A percentile compares a stretch with the other conserved stretches of the same genome.
phyloP scores from a whole-genome alignment of 2,113 vertebrate genomes.

The Hippocampus comes region DNA sequence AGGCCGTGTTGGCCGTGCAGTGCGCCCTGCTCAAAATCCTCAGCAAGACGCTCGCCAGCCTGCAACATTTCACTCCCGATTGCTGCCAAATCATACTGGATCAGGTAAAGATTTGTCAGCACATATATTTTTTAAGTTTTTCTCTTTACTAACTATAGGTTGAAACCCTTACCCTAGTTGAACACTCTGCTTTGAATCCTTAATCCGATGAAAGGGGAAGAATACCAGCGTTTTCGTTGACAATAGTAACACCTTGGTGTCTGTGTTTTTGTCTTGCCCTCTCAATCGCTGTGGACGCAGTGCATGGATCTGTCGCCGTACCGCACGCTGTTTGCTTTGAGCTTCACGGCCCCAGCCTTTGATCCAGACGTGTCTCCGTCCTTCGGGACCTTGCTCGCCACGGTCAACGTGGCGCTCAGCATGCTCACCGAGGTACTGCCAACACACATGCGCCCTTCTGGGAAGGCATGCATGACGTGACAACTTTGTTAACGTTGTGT shows the following conservation, averaged over 20 bases:
- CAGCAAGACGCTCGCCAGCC: constrained; percentile 87
- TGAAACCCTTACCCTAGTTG: too few species aligned
- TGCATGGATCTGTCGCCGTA: constrained; percentile 94
- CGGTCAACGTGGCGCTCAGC: constrained; percentile 91
- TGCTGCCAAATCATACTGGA: constrained; percentile 96
- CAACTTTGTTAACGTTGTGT: not conserved
- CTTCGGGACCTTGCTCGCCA: constrained; percentile 92
- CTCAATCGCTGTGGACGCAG: constrained; percentile 53
- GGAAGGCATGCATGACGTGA: not conserved
- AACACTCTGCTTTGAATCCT: too few species aligned
- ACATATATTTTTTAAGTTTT: too few species aligned
- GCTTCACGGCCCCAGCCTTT: constrained; percentile 91
- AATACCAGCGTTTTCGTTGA: too few species aligned
- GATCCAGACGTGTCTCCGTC: constrained; percentile 94
- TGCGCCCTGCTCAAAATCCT: constrained; percentile 96
- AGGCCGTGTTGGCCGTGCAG: constrained; percentile 84
- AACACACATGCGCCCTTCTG: not conserved
- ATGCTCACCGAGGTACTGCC: constrained; percentile 87
- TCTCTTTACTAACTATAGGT: too few species aligned
- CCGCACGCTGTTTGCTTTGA: constrained; percentile 87
- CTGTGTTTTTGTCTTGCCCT: too few species aligned
- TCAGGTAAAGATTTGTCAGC: constrained; percentile 72
- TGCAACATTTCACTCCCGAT: constrained; percentile 94
- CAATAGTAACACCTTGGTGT: too few species aligned
- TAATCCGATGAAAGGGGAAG: too few species aligned